Conservation (phyloP, 2,797 vertebrate genomes). For the Rachycentron canadum region DNA sequence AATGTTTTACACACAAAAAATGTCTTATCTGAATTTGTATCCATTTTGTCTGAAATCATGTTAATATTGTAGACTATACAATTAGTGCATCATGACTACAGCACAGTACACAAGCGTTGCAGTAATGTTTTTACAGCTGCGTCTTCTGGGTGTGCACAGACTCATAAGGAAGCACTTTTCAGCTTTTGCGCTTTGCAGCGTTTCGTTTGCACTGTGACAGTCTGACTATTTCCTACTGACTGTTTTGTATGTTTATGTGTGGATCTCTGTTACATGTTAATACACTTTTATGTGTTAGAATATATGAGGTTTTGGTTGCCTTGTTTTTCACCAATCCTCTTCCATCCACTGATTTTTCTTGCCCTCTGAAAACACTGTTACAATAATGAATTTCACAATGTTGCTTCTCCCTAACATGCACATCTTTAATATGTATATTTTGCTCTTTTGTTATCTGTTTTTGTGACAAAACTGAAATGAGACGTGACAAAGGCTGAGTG, state of each 20-base stretch:
- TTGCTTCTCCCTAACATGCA: slow-evolving; percentile 18
- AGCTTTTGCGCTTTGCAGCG: slow-evolving; percentile 37
- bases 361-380: slow-evolving; percentile 33
- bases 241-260: slow-evolving; percentile 5
- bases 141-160: slow-evolving; percentile 10
- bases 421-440: slow-evolving; percentile 42
- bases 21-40: slow-evolving; percentile 28
- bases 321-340: slow-evolving; percentile 13
- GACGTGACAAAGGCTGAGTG: neutral
- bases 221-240: slow-evolving; percentile 17
- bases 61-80: slow-evolving; percentile 45
- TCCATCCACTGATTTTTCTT: slow-evolving; percentile 35
- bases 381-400: slow-evolving; percentile 13
- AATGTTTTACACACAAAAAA: slow-evolving; percentile 38
- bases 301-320: slow-evolving; percentile 1
- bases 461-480: slow-evolving; percentile 34
- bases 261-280: slow-evolving; percentile 35
- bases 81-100: slow-evolving; percentile 15
- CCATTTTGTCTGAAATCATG: slow-evolving; percentile 33
- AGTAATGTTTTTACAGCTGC: slow-evolving; percentile 28
- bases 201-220: slow-evolving; percentile 54
- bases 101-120: slow-evolving; percentile 11
- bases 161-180: slow-evolving; percentile 52
- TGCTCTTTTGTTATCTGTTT: slow-evolving; percentile 26
- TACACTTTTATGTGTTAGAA: slow-evolving; percentile 25